phyloP scores from a whole-genome alignment of 2,113 vertebrate species.

The Coptodon rendalli region DNA sequence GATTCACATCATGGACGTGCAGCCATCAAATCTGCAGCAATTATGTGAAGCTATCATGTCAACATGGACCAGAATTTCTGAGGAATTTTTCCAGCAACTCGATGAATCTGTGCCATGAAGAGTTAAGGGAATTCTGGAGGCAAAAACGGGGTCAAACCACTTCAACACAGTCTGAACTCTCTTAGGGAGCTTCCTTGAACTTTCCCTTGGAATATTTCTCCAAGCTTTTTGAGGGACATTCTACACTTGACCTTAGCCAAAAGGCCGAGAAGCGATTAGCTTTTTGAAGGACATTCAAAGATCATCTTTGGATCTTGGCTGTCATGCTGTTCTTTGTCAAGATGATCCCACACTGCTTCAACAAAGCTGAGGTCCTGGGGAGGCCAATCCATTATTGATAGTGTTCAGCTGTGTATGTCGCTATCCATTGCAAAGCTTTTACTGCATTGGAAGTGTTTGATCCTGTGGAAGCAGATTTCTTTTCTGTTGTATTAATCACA shows the following conservation, averaged over 20 bases:
- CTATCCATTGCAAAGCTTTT: background rate
- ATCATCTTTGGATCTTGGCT: background rate
- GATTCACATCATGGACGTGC: background rate
- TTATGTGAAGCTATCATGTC: background rate
- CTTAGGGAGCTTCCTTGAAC: background rate
- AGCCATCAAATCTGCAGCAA: background rate
- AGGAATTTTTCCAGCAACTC: background rate
- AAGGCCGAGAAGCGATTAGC: too few species aligned
- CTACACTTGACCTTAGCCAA: too few species aligned
- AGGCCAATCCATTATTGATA: background rate
- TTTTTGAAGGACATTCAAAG: too few species aligned
- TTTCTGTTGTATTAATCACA: background rate
- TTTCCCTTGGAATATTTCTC: background rate
- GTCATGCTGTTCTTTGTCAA: background rate
- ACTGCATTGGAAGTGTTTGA: background rate
- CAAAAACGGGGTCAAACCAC: background rate
- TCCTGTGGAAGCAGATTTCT: background rate
- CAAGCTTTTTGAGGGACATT: background rate
- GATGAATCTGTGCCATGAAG: background rate
- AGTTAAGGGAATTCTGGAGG: background rate
- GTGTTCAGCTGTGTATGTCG: background rate
- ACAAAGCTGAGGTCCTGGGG: background rate
- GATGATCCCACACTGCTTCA: background rate
- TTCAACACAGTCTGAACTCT: background rate
- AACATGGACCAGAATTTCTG: background rate